These are phyloP conservation scores for Pterocles burchelli DNA, from an alignment of 2,113 vertebrate species.

Conservation along the genomic window DNA sequence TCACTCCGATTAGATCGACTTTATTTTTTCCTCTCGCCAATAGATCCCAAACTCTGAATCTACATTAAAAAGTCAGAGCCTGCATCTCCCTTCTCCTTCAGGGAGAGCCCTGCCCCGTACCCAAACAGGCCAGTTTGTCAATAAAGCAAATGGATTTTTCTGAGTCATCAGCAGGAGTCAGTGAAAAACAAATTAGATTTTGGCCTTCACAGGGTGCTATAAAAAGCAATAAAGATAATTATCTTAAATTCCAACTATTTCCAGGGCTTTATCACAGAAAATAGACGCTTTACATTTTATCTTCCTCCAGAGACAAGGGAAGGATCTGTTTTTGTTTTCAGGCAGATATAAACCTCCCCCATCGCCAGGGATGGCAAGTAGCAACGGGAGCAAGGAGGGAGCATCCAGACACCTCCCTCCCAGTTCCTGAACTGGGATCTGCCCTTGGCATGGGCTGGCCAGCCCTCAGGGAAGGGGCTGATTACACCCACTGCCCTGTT, in stretches of 20 bases:
- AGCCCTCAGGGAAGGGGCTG: background rate
- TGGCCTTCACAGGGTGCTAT: conserved; percentile 25
- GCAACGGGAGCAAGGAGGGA: background rate
- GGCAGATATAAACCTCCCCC: background rate
- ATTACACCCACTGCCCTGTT: background rate
- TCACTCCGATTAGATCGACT: background rate
- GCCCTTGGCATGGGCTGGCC: background rate
- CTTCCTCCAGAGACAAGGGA: conserved; percentile 25
- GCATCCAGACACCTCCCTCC: background rate
- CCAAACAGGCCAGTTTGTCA: conserved; percentile 18
- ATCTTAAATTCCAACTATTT: conserved; percentile 61
- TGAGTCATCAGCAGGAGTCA: conserved; percentile 34
- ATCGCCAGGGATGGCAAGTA: background rate
- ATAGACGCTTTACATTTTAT: conserved; percentile 15
- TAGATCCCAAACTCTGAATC: background rate
- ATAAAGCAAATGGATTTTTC: conserved; percentile 49
- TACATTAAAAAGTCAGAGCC: background rate
- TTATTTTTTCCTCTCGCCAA: background rate
- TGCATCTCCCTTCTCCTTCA: background rate
- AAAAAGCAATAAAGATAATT: conserved; percentile 58
- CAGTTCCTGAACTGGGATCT: background rate
- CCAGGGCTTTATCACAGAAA: conserved; percentile 35
- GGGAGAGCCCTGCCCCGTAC: background rate
- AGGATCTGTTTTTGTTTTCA: conserved; percentile 23
- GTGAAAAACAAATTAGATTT: conserved; percentile 45